A percentile compares a stretch with the other conserved stretches of the same genome.
These are phyloP conservation scores for Tenthredo notha DNA, from an alignment of 2,888 invertebrate genomes.

Conservation along the genomic window DNA sequence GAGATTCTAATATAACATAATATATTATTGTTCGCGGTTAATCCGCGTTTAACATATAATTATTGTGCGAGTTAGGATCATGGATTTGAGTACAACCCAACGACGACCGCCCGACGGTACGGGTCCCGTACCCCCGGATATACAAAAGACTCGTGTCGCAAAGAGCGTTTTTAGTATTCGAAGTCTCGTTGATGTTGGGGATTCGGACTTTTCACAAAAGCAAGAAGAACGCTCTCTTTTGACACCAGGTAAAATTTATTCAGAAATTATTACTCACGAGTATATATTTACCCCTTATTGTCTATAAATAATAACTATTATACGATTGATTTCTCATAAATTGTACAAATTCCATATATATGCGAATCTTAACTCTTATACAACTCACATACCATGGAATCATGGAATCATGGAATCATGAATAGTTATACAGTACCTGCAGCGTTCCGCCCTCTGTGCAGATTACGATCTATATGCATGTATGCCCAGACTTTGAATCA, in stretches of 20 bases:
- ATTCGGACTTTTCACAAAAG: constrained; percentile 69
- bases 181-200: constrained; percentile 81
- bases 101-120: constrained; percentile 72
- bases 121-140: constrained; percentile 69
- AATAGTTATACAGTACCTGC: not conserved
- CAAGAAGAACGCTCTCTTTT: constrained; percentile 57
- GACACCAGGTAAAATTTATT: constrained; percentile 9
- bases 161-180: constrained; percentile 83
- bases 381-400: not conserved
- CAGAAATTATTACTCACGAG: not conserved
- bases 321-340: not conserved
- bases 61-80: constrained; percentile 60
- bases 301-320: not conserved
- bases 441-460: constrained; percentile 40
- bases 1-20: not conserved
- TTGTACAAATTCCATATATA: not conserved
- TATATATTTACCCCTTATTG: too few relatives aligned
- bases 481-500: not conserved
- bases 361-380: not conserved
- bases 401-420: not conserved
- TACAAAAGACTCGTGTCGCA: constrained; percentile 80
- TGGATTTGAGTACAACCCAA: constrained; percentile 80
- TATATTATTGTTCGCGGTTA: constrained; percentile 21
- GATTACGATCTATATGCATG: constrained; percentile 30
- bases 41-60: not conserved